phyloP scores from a whole-genome alignment of 2,113 vertebrate genomes.

The Synodontis membranacea region DNA sequence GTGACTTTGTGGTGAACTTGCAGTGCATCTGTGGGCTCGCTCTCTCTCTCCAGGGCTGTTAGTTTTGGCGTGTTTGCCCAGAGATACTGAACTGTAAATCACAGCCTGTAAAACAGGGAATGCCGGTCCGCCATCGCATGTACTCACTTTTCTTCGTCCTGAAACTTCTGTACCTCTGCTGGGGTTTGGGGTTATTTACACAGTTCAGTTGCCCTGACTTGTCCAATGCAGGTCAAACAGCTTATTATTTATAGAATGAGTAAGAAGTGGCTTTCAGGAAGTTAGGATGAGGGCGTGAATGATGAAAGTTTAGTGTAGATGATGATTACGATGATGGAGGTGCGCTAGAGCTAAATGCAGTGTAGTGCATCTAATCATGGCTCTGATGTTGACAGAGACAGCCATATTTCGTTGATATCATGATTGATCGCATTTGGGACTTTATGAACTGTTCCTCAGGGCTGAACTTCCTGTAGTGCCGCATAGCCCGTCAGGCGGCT shows the following conservation, averaged over 20 bases:
- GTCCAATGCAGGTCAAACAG: slow-evolving; percentile 77
- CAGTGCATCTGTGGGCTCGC: slow-evolving; percentile 82
- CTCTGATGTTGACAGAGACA: slow-evolving; percentile 4
- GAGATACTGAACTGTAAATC: slow-evolving; percentile 86
- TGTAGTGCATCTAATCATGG: background rate
- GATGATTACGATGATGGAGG: slow-evolving; percentile 9
- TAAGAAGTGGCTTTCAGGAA: slow-evolving; percentile 42
- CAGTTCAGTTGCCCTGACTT: slow-evolving; percentile 77
- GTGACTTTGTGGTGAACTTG: slow-evolving; percentile 88
- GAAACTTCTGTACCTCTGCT: slow-evolving; percentile 56
- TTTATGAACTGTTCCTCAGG: slow-evolving; percentile 87
- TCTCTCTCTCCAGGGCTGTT: slow-evolving; percentile 84
- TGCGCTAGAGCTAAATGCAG: slow-evolving; percentile 1
- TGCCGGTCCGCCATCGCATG: slow-evolving; percentile 64
- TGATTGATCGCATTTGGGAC: slow-evolving; percentile 86
- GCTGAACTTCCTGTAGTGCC: slow-evolving; percentile 84
- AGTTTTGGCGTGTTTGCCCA: slow-evolving; percentile 85
- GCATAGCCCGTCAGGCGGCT: slow-evolving; percentile 76
- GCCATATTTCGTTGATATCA: slow-evolving; percentile 37
- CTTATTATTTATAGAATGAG: slow-evolving; percentile 75
- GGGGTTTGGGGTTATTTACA: slow-evolving; percentile 79
- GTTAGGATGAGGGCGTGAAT: slow-evolving; percentile 34
- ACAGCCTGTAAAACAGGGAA: slow-evolving; percentile 78
- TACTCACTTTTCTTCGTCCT: slow-evolving; percentile 49
- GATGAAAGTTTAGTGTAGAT: slow-evolving; percentile 42